Conservation (phyloP, 2,888 invertebrate genomes). For the Anticlea derivata region DNA sequence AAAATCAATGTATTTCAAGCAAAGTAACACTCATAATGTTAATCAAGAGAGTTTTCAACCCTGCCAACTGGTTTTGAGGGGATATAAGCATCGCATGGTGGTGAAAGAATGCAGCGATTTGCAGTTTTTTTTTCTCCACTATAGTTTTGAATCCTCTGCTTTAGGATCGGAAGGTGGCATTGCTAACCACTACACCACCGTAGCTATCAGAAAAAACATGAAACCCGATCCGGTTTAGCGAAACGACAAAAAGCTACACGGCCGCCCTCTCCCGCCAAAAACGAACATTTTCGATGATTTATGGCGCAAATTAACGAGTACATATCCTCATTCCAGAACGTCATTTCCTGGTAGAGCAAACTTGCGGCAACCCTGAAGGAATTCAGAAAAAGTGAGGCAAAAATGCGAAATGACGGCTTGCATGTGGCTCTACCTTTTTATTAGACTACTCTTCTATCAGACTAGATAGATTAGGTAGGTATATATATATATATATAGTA, state of each 20-base stretch:
- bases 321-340: conserved; percentile 81
- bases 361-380: conserved; percentile 64
- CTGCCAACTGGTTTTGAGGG: no score
- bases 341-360: conserved; percentile 82
- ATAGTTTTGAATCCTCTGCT: no score
- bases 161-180: no score
- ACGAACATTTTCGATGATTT: conserved; percentile 80
- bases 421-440: conserved; percentile 9
- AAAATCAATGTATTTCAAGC: no score
- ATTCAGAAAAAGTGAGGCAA: conserved; percentile 58
- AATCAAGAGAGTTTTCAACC: no score
- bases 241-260: conserved; percentile 68
- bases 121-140: no score
- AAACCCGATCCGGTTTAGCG: conserved; percentile 60
- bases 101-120: no score
- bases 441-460: not conserved
- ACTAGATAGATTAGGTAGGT: no score
- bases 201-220: conserved; percentile 46
- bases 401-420: conserved; percentile 52
- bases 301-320: conserved; percentile 83
- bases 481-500: no score
- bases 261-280: conserved; percentile 62
- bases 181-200: no score
- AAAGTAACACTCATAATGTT: no score
- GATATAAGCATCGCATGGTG: no score